phyloP scores from a whole-genome alignment of 2,888 invertebrate genomes.

The Ditylenchus weischeri region DNA sequence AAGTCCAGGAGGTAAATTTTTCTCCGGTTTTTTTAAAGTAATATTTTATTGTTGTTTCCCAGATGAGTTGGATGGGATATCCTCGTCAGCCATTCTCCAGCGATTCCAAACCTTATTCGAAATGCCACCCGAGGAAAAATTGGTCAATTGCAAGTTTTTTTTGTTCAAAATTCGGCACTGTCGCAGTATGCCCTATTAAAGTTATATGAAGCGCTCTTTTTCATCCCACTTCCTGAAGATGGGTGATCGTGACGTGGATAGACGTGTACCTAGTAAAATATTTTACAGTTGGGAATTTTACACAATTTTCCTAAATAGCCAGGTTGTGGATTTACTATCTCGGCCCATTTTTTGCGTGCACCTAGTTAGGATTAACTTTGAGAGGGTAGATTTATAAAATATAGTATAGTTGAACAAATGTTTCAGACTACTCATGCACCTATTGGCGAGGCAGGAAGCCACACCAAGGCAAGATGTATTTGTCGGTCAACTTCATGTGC shows the following conservation, averaged over 20 bases:
- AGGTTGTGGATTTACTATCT: no score
- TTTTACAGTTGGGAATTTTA: no score
- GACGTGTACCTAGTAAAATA: no score
- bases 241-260: no score
- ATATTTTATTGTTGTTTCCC: constrained; percentile 37
- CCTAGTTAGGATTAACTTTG: no score
- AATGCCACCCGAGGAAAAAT: constrained; percentile 85
- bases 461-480: constrained; percentile 91
- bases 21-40: neutral
- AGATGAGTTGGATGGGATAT: constrained; percentile 66
- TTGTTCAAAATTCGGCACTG: no score
- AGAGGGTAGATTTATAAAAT: no score
- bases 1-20: constrained; percentile 10
- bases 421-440: constrained; percentile 68
- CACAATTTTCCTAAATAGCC: no score
- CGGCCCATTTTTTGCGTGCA: no score
- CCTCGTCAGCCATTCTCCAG: constrained; percentile 66
- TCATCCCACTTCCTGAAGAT: no score
- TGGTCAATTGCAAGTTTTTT: constrained; percentile 79
- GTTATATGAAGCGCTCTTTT: no score
- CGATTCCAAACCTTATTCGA: constrained; percentile 85
- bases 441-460: constrained; percentile 89
- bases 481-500: constrained; percentile 91
- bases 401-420: neutral
- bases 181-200: no score